A percentile compares a stretch with the other conserved stretches of the same genome.
Evolutionary conservation across 2,888 invertebrate species (phyloP).

Genomic region (Geophilus truncorum): DNA sequence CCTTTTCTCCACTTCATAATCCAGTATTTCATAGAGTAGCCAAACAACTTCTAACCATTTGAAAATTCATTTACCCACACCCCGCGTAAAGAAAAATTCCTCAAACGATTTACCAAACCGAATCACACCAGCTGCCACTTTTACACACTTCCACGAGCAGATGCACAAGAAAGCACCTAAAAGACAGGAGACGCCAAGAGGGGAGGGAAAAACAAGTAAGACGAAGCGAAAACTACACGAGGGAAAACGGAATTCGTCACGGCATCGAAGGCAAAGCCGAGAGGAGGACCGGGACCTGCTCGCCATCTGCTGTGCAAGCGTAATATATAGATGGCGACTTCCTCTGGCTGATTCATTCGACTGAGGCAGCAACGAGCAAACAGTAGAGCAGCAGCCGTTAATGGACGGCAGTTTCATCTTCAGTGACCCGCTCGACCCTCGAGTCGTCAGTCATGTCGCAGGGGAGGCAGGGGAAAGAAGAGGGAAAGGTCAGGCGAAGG

Average conservation of each 20-base stretch:
- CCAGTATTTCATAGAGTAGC: no score
- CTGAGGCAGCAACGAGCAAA: not conserved
- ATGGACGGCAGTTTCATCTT: slow-evolving; percentile 23
- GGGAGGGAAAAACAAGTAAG: not conserved
- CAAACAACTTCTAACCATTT: no score
- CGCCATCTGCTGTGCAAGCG: slow-evolving; percentile 16
- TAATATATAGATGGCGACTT: not conserved
- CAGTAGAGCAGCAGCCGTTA: slow-evolving; percentile 15
- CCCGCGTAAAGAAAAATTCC: not conserved
- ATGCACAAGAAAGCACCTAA: not conserved
- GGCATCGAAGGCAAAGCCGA: not conserved
- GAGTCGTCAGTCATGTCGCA: slow-evolving; percentile 21
- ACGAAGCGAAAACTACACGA: not conserved
- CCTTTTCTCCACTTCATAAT: no score
- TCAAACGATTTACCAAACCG: not conserved
- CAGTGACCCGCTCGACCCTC: slow-evolving; percentile 17
- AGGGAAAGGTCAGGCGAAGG: not conserved
- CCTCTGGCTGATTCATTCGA: slow-evolving; percentile 16
- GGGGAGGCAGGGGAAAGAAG: not conserved
- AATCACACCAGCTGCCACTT: slow-evolving; percentile 6
- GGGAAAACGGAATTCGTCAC: slow-evolving; percentile 1
- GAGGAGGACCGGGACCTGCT: not conserved
- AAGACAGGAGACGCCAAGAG: not conserved
- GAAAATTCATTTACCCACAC: not conserved
- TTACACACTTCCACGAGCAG: not conserved